Evolutionary conservation across 1,140 invertebrate genomes (phyloP), one percentile per base, ranked within the genome.

Genomic region (Chlorops oryzae): DNA sequence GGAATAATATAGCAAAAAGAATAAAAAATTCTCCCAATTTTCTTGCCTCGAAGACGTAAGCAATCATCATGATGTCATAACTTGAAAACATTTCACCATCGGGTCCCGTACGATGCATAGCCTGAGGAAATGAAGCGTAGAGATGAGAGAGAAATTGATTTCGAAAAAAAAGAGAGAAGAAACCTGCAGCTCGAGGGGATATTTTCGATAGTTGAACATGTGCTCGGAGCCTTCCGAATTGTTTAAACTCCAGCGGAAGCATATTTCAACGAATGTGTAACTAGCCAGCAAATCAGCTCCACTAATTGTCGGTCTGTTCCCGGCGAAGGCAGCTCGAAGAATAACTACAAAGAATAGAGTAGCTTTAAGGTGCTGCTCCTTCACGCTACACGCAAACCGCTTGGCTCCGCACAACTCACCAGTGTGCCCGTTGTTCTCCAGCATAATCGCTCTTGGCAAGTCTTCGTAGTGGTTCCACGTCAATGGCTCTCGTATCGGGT

Each of bases 181-280:
- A 40, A 77, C 72, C 64, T 81, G 80, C 47, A 81, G 55, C 55
- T 81, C 79, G 59, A 81, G 66, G 1, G 79, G 72, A 58, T 65
- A 81, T 51, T 75, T 72, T 13, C 68, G 57, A 44, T 74, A 70
- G 47, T 81, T 72, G 0, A 81, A 51, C 15, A 75, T 78, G 43
- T 81, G 80, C 55, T 81, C 79, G 9, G 79, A 80, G 13, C 80
- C 80, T 50, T 78, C 76, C 23, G 74, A 69, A 40, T 80, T 72
- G 23, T 65, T 71, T 22, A 72, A 72, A 20, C 80, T 78, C 80
- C 80, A 81, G 17, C 75, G 75, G 41, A 81, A 80, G 15, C 74
- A 59, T 10, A 77, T 52, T 25, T 77, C 74, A 9, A 75, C 60
- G 25, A 81, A 76, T 13, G 74, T 67, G 41, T 80, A 80, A 10